Percentiles rank a stretch among this genome's conserved stretches.
These are phyloP conservation scores for Trematomus loennbergii DNA, from an alignment of 2,113 vertebrate genomes.

Conservation along the genomic window DNA sequence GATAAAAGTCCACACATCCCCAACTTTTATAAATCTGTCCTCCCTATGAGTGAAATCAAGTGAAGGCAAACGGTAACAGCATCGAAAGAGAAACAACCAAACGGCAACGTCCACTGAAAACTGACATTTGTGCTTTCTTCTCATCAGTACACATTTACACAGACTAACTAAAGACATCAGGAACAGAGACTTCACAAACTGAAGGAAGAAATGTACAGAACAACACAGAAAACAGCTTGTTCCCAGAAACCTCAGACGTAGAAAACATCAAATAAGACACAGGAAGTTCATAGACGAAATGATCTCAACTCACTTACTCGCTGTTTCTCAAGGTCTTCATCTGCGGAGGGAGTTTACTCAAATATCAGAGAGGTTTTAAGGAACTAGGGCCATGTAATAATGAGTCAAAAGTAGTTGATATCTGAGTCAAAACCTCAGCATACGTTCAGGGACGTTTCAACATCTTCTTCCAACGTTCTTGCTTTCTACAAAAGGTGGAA, in stretches of 20 bases:
- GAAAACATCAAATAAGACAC: slow-evolving; percentile 10
- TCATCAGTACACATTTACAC: slow-evolving; percentile 61
- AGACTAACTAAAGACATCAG: slow-evolving; percentile 38
- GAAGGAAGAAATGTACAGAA: slow-evolving; percentile 43
- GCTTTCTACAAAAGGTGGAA: background rate
- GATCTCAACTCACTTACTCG: background rate
- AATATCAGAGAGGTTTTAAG: background rate
- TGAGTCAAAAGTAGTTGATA: background rate
- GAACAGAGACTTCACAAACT: slow-evolving; percentile 38
- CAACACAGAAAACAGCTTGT: slow-evolving; percentile 11
- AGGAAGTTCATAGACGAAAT: background rate
- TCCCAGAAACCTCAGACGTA: background rate
- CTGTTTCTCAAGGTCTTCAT: background rate
- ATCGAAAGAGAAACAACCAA: slow-evolving; percentile 22
- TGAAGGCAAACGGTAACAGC: slow-evolving; percentile 23
- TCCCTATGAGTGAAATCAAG: slow-evolving; percentile 20
- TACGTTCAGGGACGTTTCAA: background rate
- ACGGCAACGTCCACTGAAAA: slow-evolving; percentile 51
- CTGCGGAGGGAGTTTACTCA: background rate
- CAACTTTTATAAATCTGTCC: slow-evolving; percentile 26
- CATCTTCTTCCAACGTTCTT: background rate
- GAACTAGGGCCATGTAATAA: background rate
- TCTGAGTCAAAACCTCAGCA: background rate
- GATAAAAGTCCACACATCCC: background rate
- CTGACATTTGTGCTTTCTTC: slow-evolving; percentile 68